Evolutionary conservation across 2,113 vertebrate genomes (phyloP).

Genomic region (Lophochroa leadbeateri): DNA sequence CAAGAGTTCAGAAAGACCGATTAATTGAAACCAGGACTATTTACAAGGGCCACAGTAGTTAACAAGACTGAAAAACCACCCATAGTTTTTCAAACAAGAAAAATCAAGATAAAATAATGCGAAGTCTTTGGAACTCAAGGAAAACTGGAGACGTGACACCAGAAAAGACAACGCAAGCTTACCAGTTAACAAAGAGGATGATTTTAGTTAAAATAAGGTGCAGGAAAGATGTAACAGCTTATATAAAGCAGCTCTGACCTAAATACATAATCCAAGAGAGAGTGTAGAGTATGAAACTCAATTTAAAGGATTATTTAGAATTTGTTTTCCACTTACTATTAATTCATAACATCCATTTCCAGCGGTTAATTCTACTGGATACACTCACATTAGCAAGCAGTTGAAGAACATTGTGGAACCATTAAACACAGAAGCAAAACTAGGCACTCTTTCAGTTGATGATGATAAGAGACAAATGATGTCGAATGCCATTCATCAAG

Average conservation of each 20-base stretch:
- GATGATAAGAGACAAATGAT: neutral
- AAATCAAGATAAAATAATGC: neutral
- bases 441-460: neutral
- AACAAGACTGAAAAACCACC: rapidly evolving
- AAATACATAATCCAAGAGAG: neutral
- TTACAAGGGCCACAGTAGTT: neutral
- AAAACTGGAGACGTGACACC: neutral
- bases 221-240: neutral
- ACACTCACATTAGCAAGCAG: neutral
- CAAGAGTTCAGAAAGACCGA: neutral
- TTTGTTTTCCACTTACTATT: neutral
- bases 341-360: neutral
- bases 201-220: neutral
- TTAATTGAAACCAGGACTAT: neutral
- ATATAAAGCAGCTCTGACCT: neutral
- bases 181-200: neutral
- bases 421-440: neutral
- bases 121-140: neutral
- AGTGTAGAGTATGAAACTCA: neutral
- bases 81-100: neutral
- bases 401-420: neutral
- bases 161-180: neutral
- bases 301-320: neutral
- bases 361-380: neutral
- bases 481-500: neutral